Base-by-base conservation (phyloP, 2,888 invertebrate species). In the Standfussiana lucernea region DNA sequence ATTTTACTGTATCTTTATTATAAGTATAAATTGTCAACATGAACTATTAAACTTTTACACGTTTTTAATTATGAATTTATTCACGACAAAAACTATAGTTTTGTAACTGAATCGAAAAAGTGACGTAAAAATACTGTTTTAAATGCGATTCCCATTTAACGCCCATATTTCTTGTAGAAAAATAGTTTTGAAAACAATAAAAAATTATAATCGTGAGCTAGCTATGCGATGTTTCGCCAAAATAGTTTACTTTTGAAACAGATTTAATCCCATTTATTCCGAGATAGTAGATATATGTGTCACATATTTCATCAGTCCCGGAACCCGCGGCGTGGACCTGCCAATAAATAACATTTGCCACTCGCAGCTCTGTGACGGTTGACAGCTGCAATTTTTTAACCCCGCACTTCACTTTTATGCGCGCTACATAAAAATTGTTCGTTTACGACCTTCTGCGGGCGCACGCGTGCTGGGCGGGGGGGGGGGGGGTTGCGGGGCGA, bases 371-470 rank as follows among this genome's bases (percentile, higher is more conserved):
- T 35, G 70, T 80, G 80, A 77, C 84, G 76, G 82, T 79, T 89
- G 89, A 89, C 90, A 89, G 90, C 89, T 90, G 89, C 89, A 77
- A 86, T 88, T 88, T 86, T 88, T 84, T 83, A 86, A 75, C 79
- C 82, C 83, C 78, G 72, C 83, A 73, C 85, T 86, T 84, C 74
- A 86, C 81, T 84, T 88, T 89, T 88, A 87, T 88, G 84, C 76
- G 77, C 75, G 84, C 79, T 81, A 86, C 84, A 85, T 85, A 87
- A 88, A 89, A 88, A 87, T 84, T 78, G 81, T 85, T 83, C 78
- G 75, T 87, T 87, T 85, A 87, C 84, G 82, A 86, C 45, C 50
- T 75, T 74, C 68, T 82, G 79, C 79, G 77, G 79, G 79, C 66
- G 65, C 62, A 40, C 28, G 68, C 77, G 71, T n/a, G n/a, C n/a